These are phyloP conservation scores for Caenorhabditis becei DNA, from an alignment of 2,888 invertebrate species.

Conservation along the genomic window DNA sequence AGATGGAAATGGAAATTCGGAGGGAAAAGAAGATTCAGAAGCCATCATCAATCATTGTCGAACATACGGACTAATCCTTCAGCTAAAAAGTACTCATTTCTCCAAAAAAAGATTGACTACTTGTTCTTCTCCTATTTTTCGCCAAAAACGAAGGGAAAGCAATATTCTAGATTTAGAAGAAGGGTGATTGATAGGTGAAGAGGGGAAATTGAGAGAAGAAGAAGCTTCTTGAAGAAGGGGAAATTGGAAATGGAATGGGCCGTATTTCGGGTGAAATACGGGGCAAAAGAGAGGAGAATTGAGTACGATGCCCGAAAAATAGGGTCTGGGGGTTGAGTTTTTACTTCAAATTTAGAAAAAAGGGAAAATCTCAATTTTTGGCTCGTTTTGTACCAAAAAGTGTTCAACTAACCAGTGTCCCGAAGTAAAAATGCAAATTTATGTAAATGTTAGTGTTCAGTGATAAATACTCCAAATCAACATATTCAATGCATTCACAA, in stretches of 20 bases:
- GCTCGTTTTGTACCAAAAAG: too few relatives aligned
- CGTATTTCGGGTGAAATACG: neutral
- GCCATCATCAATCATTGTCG: constrained; percentile 50
- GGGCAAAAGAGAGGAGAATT: too few relatives aligned
- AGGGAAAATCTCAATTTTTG: too few relatives aligned
- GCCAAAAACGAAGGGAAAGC: neutral
- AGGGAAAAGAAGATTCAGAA: constrained; percentile 11
- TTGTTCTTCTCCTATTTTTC: constrained; percentile 11
- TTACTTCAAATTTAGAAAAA: too few relatives aligned
- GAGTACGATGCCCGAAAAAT: too few relatives aligned
- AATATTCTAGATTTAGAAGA: neutral
- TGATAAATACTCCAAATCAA: too few relatives aligned
- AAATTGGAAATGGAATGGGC: constrained; percentile 28
- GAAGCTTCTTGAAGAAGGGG: constrained; percentile 5
- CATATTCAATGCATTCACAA: too few relatives aligned
- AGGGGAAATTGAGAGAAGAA: neutral
- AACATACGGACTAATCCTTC: constrained; percentile 45
- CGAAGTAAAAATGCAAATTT: too few relatives aligned
- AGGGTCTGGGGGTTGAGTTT: too few relatives aligned
- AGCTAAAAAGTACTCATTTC: neutral
- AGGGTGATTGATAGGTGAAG: constrained; percentile 31
- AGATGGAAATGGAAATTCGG: constrained; percentile 4
- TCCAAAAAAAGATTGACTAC: neutral
- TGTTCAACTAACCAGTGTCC: too few relatives aligned
- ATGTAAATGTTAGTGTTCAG: too few relatives aligned